phyloP scores from a whole-genome alignment of 2,113 vertebrate genomes.

The Hyaena hyaena region DNA sequence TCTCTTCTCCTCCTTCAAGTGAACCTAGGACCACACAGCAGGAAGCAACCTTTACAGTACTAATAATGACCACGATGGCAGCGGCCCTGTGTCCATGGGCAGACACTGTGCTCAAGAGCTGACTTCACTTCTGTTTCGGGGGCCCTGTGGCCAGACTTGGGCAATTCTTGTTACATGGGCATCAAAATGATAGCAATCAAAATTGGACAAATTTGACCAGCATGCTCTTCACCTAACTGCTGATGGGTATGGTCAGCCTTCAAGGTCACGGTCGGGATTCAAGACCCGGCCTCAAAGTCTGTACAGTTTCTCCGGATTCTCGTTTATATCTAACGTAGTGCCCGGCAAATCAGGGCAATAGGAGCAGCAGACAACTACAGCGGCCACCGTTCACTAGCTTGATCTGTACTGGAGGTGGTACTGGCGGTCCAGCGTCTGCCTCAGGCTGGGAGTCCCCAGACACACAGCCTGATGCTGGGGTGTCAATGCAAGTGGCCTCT shows the following conservation, averaged over 20 bases:
- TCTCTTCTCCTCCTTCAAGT: background rate
- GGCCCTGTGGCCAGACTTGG: background rate
- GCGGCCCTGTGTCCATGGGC: fast-evolving
- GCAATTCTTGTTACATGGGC: background rate
- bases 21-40: background rate
- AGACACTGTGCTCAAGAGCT: background rate
- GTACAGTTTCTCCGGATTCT: background rate
- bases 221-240: no score
- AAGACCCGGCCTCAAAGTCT: background rate
- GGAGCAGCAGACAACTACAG: fast-evolving
- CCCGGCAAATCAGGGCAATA: background rate
- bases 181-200: fast-evolving
- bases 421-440: background rate
- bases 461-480: background rate
- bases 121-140: background rate
- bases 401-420: background rate
- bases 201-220: background rate
- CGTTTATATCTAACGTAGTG: background rate
- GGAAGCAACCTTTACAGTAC: background rate
- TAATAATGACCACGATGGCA: background rate
- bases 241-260: background rate
- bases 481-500: no score
- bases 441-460: background rate
- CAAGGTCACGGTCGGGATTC: background rate
- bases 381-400: fast-evolving